A percentile compares a stretch with the other conserved stretches of the same genome.
These are phyloP conservation scores for Epirrhoe tristata DNA, from an alignment of 2,888 invertebrate genomes.

Conservation along the genomic window DNA sequence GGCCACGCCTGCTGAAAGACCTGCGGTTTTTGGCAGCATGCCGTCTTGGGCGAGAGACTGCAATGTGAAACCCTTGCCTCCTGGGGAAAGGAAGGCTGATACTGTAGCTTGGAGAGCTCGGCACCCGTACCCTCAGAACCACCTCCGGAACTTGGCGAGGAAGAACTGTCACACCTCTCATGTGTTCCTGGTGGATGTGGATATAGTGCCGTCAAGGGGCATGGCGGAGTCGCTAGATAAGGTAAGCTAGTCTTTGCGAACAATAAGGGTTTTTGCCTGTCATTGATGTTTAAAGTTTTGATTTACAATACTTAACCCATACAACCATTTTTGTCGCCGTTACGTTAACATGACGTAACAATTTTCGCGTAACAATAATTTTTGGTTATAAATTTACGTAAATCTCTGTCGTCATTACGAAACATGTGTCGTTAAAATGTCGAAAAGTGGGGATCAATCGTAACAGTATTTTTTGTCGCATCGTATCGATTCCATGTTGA, in stretches of 20 bases:
- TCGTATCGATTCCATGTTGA: too few relatives aligned
- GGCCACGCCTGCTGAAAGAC: slow-evolving; percentile 87
- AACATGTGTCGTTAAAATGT: too few relatives aligned
- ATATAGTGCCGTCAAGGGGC: slow-evolving; percentile 92
- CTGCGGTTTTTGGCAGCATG: slow-evolving; percentile 87
- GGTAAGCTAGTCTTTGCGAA: slow-evolving; percentile 21
- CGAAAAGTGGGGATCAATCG: too few relatives aligned
- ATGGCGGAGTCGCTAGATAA: slow-evolving; percentile 89
- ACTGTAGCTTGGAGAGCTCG: slow-evolving; percentile 90
- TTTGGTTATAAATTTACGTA: too few relatives aligned
- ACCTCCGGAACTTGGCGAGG: slow-evolving; percentile 93
- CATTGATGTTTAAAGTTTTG: background rate
- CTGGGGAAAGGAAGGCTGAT: slow-evolving; percentile 86
- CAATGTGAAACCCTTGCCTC: slow-evolving; percentile 87
- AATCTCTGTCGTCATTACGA: too few relatives aligned
- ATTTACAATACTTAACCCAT: too few relatives aligned
- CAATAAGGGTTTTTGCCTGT: background rate
- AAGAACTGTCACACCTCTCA: slow-evolving; percentile 93
- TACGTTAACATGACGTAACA: too few relatives aligned
- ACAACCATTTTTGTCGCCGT: too few relatives aligned
- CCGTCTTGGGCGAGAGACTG: slow-evolving; percentile 87
- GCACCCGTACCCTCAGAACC: slow-evolving; percentile 95
- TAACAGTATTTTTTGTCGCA: too few relatives aligned
- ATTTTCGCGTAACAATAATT: too few relatives aligned
- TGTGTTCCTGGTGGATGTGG: slow-evolving; percentile 94